phyloP scores from a whole-genome alignment of 2,888 invertebrate genomes.

The Cosmorhoe ocellata region DNA sequence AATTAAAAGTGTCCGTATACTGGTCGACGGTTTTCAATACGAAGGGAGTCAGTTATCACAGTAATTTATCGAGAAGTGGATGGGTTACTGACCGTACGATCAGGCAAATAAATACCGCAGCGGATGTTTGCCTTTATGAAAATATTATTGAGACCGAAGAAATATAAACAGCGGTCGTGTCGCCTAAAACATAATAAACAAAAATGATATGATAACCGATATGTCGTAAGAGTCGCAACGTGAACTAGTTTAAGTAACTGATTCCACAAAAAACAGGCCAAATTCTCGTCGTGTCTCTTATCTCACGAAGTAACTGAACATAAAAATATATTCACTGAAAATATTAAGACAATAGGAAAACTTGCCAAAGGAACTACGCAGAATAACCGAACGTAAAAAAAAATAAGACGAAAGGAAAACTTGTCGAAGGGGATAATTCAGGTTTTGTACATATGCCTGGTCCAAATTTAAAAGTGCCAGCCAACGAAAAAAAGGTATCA shows the following conservation, averaged over 20 bases:
- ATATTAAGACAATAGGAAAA: no score
- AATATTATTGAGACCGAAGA: slow-evolving; percentile 32
- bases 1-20: slow-evolving; percentile 19
- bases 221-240: slow-evolving; percentile 37
- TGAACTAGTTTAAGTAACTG: slow-evolving; percentile 24
- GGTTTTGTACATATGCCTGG: no score
- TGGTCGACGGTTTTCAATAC: slow-evolving; percentile 26
- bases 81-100: slow-evolving; percentile 47
- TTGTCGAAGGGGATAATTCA: no score
- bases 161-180: slow-evolving; percentile 29
- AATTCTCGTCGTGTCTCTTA: no score
- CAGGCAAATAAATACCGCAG: slow-evolving; percentile 41
- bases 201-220: slow-evolving; percentile 33
- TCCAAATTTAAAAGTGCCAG: no score
- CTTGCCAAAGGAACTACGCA: no score
- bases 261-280: no score
- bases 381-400: no score
- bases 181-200: slow-evolving; percentile 30
- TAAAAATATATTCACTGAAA: no score
- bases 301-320: no score
- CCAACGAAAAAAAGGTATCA: no score
- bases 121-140: slow-evolving; percentile 41
- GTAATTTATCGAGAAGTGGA: slow-evolving; percentile 37
- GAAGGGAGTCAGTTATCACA: slow-evolving; percentile 36
- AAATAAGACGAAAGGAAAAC: no score